These are phyloP conservation scores for Drosophila macrospina DNA, from an alignment of 2,888 invertebrate genomes.

Conservation along the genomic window DNA sequence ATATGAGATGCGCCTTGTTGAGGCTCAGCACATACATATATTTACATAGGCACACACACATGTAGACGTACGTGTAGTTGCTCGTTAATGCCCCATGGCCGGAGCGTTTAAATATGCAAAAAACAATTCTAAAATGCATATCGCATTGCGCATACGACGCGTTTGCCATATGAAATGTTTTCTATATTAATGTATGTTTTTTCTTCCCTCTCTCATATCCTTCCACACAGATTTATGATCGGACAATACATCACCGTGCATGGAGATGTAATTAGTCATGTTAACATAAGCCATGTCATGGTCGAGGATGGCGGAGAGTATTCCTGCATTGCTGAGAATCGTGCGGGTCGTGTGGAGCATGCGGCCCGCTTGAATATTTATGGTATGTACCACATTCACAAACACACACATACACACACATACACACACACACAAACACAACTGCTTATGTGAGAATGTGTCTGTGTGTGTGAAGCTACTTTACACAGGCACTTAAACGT, in stretches of 20 bases:
- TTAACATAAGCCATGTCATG: constrained; percentile 92
- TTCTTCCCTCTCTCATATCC: constrained; percentile 10
- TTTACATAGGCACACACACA: background rate
- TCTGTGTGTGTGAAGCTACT: constrained; percentile 56
- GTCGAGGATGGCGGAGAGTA: constrained; percentile 93
- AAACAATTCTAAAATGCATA: constrained; percentile 60
- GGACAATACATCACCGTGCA: constrained; percentile 91
- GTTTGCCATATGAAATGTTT: constrained; percentile 49
- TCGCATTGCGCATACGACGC: constrained; percentile 64
- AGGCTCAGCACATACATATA: constrained; percentile 28
- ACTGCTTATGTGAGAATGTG: background rate
- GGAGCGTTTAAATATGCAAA: constrained; percentile 63
- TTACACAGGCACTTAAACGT: constrained; percentile 75
- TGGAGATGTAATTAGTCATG: constrained; percentile 93
- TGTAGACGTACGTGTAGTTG: constrained; percentile 28
- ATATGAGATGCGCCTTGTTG: constrained; percentile 66
- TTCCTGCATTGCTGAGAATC: constrained; percentile 91
- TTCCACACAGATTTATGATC: constrained; percentile 89
- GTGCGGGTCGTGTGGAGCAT: constrained; percentile 90
- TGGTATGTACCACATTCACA: constrained; percentile 87
- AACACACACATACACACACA: constrained; percentile 24
- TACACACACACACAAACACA: constrained; percentile 2
- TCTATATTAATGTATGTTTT: constrained; percentile 60
- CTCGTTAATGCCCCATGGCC: constrained; percentile 61
- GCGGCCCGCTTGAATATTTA: constrained; percentile 92